These are phyloP conservation scores for Ailuropoda melanoleuca DNA, from an alignment of 2,113 vertebrate genomes.

Conservation along the genomic window DNA sequence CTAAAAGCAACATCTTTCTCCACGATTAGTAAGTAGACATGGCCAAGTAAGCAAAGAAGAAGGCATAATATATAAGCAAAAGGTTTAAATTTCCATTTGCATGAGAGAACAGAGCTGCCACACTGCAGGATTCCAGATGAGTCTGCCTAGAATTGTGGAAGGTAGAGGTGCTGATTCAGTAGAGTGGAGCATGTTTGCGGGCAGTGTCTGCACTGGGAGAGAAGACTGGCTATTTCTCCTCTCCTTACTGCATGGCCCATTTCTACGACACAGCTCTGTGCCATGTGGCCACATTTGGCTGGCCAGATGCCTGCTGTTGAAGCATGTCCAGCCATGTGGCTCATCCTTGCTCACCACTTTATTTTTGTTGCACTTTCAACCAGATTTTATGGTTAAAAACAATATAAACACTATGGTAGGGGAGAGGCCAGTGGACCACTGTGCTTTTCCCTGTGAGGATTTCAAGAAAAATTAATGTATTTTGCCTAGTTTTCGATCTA, in stretches of 20 bases:
- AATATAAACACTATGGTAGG: slow-evolving; percentile 60
- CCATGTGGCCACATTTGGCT: slow-evolving; percentile 64
- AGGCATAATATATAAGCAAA: background rate
- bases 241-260: background rate
- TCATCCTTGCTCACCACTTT: slow-evolving; percentile 52
- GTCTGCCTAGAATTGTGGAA: background rate
- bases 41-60: background rate
- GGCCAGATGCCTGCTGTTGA: slow-evolving; percentile 43
- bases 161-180: background rate
- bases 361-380: slow-evolving; percentile 66
- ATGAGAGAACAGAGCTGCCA: background rate
- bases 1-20: background rate
- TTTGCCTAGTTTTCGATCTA: background rate
- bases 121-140: background rate
- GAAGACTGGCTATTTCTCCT: background rate
- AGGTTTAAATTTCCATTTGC: background rate
- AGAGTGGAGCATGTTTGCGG: background rate
- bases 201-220: background rate
- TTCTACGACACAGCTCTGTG: background rate
- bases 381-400: slow-evolving; percentile 75
- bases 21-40: background rate
- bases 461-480: background rate
- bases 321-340: slow-evolving; percentile 63
- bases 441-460: slow-evolving; percentile 50
- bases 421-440: slow-evolving; percentile 28